A percentile compares a stretch with the other conserved stretches of the same genome.
These are phyloP conservation scores for Phymorhynchus buccinoides DNA, from an alignment of 1,140 invertebrate species.

Conservation along the genomic window DNA sequence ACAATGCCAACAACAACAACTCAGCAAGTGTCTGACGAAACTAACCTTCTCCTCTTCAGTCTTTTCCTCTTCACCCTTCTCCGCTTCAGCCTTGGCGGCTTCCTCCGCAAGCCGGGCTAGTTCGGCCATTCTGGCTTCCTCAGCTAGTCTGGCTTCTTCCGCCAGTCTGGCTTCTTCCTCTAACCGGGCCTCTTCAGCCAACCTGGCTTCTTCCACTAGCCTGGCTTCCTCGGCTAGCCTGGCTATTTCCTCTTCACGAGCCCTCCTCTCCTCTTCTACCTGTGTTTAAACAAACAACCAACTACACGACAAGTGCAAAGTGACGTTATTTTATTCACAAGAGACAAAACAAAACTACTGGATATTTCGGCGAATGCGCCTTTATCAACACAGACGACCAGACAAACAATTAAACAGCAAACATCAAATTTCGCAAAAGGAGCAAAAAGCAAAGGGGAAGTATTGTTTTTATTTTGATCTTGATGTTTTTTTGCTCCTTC, in stretches of 20 bases:
- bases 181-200: conserved; percentile 39
- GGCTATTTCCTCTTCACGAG: conserved; percentile 56
- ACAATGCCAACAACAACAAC: not conserved
- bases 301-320: not conserved
- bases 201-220: conserved; percentile 35
- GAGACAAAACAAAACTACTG: too few relatives aligned
- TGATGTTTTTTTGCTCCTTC: too few relatives aligned
- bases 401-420: too few relatives aligned
- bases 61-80: conserved; percentile 17
- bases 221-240: conserved; percentile 40
- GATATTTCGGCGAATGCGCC: too few relatives aligned
- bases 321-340: not conserved
- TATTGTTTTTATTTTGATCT: too few relatives aligned
- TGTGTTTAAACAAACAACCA: conserved; percentile 33
- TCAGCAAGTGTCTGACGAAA: not conserved
- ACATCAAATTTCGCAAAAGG: too few relatives aligned
- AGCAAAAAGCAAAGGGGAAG: too few relatives aligned
- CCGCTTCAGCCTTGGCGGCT: conserved; percentile 32
- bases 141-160: conserved; percentile 40
- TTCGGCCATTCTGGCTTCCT: conserved; percentile 27
- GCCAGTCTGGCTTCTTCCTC: conserved; percentile 29
- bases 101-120: too few relatives aligned
- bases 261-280: conserved; percentile 56
- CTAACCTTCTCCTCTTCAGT: not conserved
- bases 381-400: too few relatives aligned